Evolutionary conservation across 2,888 invertebrate species (phyloP).

Genomic region (Leptinotarsa tumamoca): DNA sequence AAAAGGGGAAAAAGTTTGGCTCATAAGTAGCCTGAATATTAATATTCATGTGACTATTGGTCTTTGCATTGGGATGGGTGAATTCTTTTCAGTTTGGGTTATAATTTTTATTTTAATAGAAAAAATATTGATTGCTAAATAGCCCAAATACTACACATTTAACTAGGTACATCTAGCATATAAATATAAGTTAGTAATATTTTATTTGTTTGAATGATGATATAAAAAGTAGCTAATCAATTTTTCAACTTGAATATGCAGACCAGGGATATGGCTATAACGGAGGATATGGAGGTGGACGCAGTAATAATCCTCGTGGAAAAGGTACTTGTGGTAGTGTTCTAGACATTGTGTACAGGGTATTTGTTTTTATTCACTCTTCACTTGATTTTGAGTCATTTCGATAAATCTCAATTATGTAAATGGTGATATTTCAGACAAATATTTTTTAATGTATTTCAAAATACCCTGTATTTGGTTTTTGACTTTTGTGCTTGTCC

Average conservation of each 20-base stretch:
- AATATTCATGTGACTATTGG: background rate
- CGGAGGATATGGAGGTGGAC: conserved; percentile 88
- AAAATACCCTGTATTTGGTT: conserved; percentile 28
- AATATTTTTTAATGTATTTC: too few relatives aligned
- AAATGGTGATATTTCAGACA: background rate
- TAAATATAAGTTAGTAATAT: conserved; percentile 56
- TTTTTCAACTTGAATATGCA: conserved; percentile 69
- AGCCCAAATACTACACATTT: background rate
- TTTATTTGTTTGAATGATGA: background rate
- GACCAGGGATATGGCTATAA: conserved; percentile 92
- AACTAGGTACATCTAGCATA: conserved; percentile 24
- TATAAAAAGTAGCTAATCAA: conserved; percentile 56
- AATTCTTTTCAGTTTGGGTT: background rate
- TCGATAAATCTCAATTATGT: background rate
- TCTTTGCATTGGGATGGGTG: background rate
- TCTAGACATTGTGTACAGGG: conserved; percentile 32
- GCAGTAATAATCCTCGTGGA: conserved; percentile 86
- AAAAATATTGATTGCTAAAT: too few relatives aligned
- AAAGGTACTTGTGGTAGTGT: conserved; percentile 76
- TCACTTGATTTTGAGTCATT: background rate
- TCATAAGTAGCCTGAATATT: background rate
- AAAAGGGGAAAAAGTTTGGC: background rate
- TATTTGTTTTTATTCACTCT: background rate
- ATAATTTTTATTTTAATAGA: background rate
- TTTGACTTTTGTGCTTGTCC: conserved; percentile 30